Percentiles rank a stretch among this genome's conserved stretches.
phyloP scores from a whole-genome alignment of 2,797 vertebrate genomes.

The Lepidocolaptes lacrymiger region DNA sequence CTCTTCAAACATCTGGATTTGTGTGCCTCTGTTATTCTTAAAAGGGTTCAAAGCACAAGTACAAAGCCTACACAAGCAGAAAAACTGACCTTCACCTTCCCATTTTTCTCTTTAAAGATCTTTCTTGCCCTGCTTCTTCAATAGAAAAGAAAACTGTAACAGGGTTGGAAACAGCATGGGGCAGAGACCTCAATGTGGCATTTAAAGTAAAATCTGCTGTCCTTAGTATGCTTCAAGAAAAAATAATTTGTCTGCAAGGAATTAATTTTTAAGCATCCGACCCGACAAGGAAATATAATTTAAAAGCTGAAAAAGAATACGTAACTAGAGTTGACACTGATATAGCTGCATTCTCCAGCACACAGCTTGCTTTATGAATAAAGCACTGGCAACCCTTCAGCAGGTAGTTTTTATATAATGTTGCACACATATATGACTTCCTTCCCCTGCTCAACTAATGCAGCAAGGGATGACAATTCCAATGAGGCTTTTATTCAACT shows the following conservation, averaged over 20 bases:
- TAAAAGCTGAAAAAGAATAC: not conserved
- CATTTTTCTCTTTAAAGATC: constrained; percentile 65
- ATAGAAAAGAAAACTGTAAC: constrained; percentile 57
- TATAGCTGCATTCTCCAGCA: not conserved
- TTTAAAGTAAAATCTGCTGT: constrained; percentile 49
- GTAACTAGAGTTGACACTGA: not conserved
- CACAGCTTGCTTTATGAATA: not conserved
- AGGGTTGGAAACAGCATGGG: constrained; percentile 65
- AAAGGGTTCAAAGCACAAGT: constrained; percentile 59
- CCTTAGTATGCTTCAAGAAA: constrained; percentile 36
- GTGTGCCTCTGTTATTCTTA: not conserved
- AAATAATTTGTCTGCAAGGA: constrained; percentile 24
- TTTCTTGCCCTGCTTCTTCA: constrained; percentile 61
- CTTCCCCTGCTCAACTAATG: not conserved
- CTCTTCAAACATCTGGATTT: constrained; percentile 63
- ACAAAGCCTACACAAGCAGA: constrained; percentile 37
- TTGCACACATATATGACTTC: accelerated
- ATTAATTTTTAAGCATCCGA: constrained; percentile 24
- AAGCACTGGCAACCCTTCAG: not conserved
- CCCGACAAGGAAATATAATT: not conserved
- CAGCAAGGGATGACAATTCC: not conserved
- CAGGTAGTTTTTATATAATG: not conserved
- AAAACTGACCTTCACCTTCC: constrained; percentile 68
- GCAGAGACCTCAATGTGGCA: constrained; percentile 5
- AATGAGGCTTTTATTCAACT: not conserved